Conservation (phyloP, 23 tunicate species). For the Clavelina lepadiformis region DNA sequence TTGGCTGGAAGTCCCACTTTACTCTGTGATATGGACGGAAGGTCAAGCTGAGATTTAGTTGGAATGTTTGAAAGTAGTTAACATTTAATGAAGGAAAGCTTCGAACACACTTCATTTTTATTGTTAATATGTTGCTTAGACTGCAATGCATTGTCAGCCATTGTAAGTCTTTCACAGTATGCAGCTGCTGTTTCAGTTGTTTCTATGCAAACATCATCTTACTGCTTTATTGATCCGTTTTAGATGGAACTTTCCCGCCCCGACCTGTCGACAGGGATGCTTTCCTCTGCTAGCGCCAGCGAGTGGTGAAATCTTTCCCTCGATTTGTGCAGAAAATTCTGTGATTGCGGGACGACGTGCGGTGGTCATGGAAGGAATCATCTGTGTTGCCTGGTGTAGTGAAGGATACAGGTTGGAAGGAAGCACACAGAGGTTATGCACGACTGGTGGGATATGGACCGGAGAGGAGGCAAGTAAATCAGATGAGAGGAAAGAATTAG, state of each 20-base stretch:
- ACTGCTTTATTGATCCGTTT: neutral
- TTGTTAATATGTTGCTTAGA: too few species aligned
- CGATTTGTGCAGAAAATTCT: conserved; percentile 8
- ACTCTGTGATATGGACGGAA: conserved; percentile 70
- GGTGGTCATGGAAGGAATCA: conserved; percentile 58
- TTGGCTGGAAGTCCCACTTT: conserved; percentile 66
- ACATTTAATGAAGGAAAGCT: too few species aligned
- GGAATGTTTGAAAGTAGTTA: too few species aligned
- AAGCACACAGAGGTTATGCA: conserved; percentile 32
- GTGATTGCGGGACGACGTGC: neutral
- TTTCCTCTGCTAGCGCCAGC: conserved; percentile 26
- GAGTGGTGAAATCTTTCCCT: conserved; percentile 42
- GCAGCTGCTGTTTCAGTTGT: neutral
- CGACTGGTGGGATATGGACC: conserved; percentile 64
- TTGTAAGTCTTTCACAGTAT: too few species aligned
- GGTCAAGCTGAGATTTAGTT: too few species aligned
- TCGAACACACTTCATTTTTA: too few species aligned
- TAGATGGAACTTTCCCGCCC: conserved; percentile 69
- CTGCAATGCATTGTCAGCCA: too few species aligned
- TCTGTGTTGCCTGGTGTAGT: conserved; percentile 40
- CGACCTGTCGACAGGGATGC: conserved; percentile 66
- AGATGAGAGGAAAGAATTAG: too few species aligned
- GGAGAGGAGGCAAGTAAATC: conserved; percentile 47
- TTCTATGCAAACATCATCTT: neutral
- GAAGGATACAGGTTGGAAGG: conserved; percentile 44